Conservation (phyloP, 2,888 invertebrate species). For the Gymnoscelis rufifasciata region DNA sequence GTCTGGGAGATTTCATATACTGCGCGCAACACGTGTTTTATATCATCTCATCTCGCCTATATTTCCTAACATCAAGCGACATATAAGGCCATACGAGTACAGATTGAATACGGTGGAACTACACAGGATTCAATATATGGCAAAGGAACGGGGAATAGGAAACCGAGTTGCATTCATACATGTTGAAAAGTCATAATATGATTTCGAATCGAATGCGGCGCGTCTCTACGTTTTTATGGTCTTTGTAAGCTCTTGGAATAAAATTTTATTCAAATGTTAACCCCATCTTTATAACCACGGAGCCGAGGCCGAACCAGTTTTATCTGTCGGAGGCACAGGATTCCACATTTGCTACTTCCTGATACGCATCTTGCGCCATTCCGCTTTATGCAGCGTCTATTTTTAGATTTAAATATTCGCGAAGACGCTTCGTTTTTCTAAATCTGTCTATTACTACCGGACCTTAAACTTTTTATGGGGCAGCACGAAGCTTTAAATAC, state of each 20-base stretch:
- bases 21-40: slow-evolving; percentile 67
- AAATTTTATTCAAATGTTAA: slow-evolving; percentile 53
- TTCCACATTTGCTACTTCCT: slow-evolving; percentile 15
- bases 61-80: slow-evolving; percentile 58
- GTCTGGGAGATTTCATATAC: slow-evolving; percentile 48
- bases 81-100: slow-evolving; percentile 38
- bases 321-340: slow-evolving; percentile 19
- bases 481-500: slow-evolving; percentile 66
- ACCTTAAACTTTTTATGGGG: slow-evolving; percentile 63
- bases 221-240: slow-evolving; percentile 56
- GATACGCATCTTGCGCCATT: slow-evolving; percentile 9
- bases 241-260: slow-evolving; percentile 50
- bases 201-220: slow-evolving; percentile 65
- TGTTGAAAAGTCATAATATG: slow-evolving; percentile 70
- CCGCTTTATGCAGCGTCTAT: slow-evolving; percentile 4
- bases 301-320: slow-evolving; percentile 32
- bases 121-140: slow-evolving; percentile 66
- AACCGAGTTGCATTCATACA: slow-evolving; percentile 65
- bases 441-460: slow-evolving; percentile 56
- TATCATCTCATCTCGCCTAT: slow-evolving; percentile 58
- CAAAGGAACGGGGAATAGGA: slow-evolving; percentile 58
- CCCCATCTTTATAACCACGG: slow-evolving; percentile 34
- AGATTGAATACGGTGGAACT: slow-evolving; percentile 69
- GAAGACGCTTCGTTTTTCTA: slow-evolving; percentile 35
- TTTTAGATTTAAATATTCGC: slow-evolving; percentile 14